Base-by-base conservation (phyloP, 2,113 vertebrate species). In the Geococcyx californianus region DNA sequence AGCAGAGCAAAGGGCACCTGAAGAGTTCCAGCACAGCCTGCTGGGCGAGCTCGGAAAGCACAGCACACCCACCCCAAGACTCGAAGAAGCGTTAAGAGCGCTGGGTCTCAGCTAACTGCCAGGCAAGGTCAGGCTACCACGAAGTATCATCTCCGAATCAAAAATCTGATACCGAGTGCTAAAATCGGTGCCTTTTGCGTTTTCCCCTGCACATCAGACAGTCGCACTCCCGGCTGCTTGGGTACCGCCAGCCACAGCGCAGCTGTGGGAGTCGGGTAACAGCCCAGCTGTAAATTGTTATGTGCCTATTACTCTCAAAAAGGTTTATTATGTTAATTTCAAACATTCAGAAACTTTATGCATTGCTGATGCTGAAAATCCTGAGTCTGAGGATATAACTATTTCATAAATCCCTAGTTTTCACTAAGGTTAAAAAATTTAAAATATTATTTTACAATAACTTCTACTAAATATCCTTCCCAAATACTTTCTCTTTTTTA, bases 1-100 rank as follows among this genome's bases (percentile, higher is more conserved):
- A 69, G 33, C 31, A 8, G 54, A 36, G 64, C 31, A 64, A 74
- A 84, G 77, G 31, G 63, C 23, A 40, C 94, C 40, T 49, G 90
- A 93, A 97, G 94, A 55, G 92, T 75, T 97, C 66, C 89, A 97
- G 97, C 96, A 66, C 97, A 86, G 54, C 98, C 98, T 98, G 89
- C 96, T 3, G 98, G 97, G 67, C 72, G 56, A 68, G 31, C 11
- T 52, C 82, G 89, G 59, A 7, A 90, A 83, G 74, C 45, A 31
- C 54, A 81, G 10, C 12, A 55, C 52, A 72, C 49, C 14, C 6
- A 34, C 56, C 42, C 62, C 25, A 49, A 20, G 47, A 40, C 47
- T 24, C 34, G 13, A 2, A 1, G 16, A 12, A 75, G 26, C 60
- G 52, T 4, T 16, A 51, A 5, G 3, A 52, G 38, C 34, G 42